phyloP scores from a whole-genome alignment of 2,797 vertebrate species.

The Halcyon chelicuti region DNA sequence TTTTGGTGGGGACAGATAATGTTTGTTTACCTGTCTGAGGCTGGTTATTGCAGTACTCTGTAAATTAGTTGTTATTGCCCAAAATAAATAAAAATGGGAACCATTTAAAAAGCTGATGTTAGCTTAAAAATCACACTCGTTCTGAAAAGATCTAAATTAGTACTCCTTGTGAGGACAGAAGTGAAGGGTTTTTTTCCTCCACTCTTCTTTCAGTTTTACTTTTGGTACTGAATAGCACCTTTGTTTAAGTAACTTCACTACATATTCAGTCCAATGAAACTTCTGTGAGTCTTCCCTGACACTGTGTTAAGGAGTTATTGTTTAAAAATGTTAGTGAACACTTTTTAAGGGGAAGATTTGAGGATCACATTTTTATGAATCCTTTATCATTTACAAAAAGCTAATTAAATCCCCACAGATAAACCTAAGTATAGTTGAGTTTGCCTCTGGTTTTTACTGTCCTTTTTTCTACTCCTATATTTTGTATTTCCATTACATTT shows the following conservation, averaged over 20 bases:
- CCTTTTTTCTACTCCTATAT: neutral
- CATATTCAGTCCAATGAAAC: neutral
- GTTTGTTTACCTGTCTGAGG: neutral
- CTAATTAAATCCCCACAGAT: neutral
- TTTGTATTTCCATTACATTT: neutral
- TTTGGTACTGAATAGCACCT: neutral
- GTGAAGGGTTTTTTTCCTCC: accelerated
- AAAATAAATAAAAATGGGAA: neutral
- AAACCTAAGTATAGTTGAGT: neutral
- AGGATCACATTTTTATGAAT: neutral
- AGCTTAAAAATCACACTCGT: neutral
- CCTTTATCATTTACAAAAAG: neutral
- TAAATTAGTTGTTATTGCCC: neutral
- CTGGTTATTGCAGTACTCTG: neutral
- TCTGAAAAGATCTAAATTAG: neutral
- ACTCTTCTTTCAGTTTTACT: neutral
- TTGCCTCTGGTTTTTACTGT: neutral
- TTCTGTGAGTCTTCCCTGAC: neutral
- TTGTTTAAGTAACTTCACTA: neutral
- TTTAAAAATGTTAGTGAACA: neutral
- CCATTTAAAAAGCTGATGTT: neutral
- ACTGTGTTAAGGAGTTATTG: neutral
- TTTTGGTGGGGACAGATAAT: neutral
- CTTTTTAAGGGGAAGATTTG: neutral
- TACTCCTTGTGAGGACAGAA: neutral